Evolutionary conservation across 2,888 invertebrate genomes (phyloP), one percentile per base, ranked within the genome.

Genomic region (Leptinotarsa peninsularis): DNA sequence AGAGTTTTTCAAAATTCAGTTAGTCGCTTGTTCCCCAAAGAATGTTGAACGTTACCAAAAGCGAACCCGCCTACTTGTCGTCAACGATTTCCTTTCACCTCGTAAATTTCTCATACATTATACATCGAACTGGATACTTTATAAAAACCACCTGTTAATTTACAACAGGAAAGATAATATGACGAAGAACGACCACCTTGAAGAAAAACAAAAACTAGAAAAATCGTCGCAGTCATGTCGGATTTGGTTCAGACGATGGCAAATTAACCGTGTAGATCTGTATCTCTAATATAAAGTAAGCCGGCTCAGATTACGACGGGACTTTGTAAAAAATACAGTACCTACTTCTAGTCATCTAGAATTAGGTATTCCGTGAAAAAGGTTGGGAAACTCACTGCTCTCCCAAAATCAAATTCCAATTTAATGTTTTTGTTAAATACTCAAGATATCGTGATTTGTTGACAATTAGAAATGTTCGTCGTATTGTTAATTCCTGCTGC

Each of bases 161-260:
- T 80, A 78, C 78, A 76, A 75, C 76, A 81, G 82, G 82, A 82
- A 83, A 84, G 81, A 79, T 79, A 82, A 84, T 82, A 82, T 79
- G 83, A 83, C 83, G 82, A 78, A 76, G 67, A 72, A 77, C 83
- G 84, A 83, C 84, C 84, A 84, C 84, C 84, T 82, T 82, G 83
- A 81, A 83, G 82, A 74, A 70, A 69, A 82, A 80, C 76, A 79
- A 74, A 81, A 80, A 77, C 71, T 68, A 75, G 23, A 77, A 79
- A 81, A 76, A 79, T 72, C 71, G 72, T 74, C 76, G 68, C 78
- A 78, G 83, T 83, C 83, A 79, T 76, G 81, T 83, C 79, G 78
- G 78, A 78, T 83, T 81, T 82, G 74, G 74, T 66, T 81, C 77
- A 79, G 79, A 77, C 76, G 78, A 73, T 80, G 81, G 79, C 82